Evolutionary conservation across 2,797 vertebrate genomes (phyloP).

Genomic region (Pelodytes ibericus): DNA sequence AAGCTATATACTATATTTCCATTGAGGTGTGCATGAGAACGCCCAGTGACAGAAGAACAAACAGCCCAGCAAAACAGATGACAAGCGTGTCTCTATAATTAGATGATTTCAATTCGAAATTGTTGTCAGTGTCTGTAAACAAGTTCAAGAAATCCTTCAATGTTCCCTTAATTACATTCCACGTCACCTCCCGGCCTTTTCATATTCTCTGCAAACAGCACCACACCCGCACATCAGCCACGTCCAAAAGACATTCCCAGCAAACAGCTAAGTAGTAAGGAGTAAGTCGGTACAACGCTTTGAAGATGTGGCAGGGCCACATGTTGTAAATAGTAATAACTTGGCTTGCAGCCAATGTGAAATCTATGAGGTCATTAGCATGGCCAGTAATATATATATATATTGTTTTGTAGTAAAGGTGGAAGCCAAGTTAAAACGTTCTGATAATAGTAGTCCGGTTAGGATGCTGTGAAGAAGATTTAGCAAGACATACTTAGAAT

Average conservation of each 20-base stretch:
- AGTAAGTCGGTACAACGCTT: constrained; percentile 14
- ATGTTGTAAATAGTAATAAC: background rate
- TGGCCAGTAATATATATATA: too few relatives aligned
- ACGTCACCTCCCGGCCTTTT: constrained; percentile 38
- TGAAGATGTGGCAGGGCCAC: background rate
- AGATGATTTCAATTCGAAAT: constrained; percentile 44
- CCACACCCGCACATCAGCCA: constrained; percentile 44
- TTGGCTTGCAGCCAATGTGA: too few relatives aligned
- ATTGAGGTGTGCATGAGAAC: constrained; percentile 51
- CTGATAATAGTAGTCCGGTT: too few relatives aligned
- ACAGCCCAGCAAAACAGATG: constrained; percentile 38
- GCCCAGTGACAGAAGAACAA: constrained; percentile 39
- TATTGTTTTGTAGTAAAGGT: too few relatives aligned
- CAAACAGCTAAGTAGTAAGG: background rate
- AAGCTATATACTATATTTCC: constrained; percentile 28
- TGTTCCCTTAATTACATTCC: constrained; percentile 43
- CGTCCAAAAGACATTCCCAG: constrained; percentile 31
- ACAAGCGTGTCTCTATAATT: constrained; percentile 39
- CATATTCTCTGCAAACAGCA: constrained; percentile 38
- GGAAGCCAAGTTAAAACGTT: too few relatives aligned
- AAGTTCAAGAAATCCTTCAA: constrained; percentile 47
- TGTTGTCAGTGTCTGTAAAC: constrained; percentile 50
- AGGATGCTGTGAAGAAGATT: too few relatives aligned
- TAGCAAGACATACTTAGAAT: too few relatives aligned
- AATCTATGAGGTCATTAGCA: too few relatives aligned